phyloP scores from a whole-genome alignment of 1,140 invertebrate species.

The Drosophila burlai region DNA sequence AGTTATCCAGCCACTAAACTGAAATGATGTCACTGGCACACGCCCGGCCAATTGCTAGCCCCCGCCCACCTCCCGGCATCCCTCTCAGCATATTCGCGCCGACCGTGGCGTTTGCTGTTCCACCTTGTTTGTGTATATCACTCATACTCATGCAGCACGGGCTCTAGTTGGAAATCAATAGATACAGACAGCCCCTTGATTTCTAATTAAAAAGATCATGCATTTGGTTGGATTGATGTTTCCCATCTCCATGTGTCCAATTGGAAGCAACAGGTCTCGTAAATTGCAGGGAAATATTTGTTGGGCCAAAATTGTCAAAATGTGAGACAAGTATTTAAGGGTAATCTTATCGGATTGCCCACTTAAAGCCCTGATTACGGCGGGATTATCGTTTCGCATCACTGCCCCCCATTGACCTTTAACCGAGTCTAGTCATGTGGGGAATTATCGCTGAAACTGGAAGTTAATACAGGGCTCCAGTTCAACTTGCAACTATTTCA shows the following conservation, averaged over 20 bases:
- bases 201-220: constrained; percentile 30
- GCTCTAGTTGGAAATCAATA: constrained; percentile 29
- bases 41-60: not conserved
- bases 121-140: constrained; percentile 37
- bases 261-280: constrained; percentile 25
- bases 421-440: not conserved
- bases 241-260: not conserved
- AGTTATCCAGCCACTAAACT: constrained; percentile 5
- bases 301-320: not conserved
- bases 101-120: constrained; percentile 39
- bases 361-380: constrained; percentile 34
- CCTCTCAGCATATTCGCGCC: constrained; percentile 26
- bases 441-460: not conserved
- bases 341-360: constrained; percentile 50
- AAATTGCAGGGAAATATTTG: not conserved
- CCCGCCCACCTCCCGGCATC: not conserved
- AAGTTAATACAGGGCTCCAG: not conserved
- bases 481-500: not conserved
- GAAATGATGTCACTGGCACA: constrained; percentile 42
- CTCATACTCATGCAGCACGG: not conserved
- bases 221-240: constrained; percentile 2
- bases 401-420: constrained; percentile 23
- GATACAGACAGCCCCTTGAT: not conserved
- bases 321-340: constrained; percentile 23
- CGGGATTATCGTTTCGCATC: constrained; percentile 44